Evolutionary conservation across 2,888 invertebrate genomes (phyloP).

Genomic region (Chymomyza caudatula): DNA sequence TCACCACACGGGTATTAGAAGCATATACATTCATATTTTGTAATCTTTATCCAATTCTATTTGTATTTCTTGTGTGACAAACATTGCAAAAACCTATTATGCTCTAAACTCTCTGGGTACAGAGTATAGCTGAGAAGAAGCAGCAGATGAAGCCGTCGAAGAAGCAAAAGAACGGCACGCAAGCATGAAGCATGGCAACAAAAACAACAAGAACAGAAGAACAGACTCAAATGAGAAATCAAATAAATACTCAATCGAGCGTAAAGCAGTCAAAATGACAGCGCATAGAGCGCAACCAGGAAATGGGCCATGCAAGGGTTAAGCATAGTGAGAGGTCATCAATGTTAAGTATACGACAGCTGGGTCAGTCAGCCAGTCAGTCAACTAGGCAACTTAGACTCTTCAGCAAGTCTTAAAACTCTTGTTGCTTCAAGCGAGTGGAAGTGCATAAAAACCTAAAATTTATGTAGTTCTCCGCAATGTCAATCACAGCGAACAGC

Average conservation of each 20-base stretch:
- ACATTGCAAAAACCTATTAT: no score
- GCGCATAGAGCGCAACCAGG: slow-evolving; percentile 14
- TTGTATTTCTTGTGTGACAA: no score
- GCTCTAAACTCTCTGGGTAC: no score
- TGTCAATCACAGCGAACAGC: neutral
- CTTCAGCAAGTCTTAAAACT: neutral
- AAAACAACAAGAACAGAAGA: slow-evolving; percentile 10
- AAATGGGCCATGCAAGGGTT: slow-evolving; percentile 45
- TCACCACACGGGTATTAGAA: no score
- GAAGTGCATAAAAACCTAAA: neutral
- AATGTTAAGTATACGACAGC: slow-evolving; percentile 41
- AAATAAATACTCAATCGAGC: slow-evolving; percentile 73
- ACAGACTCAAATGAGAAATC: slow-evolving; percentile 72
- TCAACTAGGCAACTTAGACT: neutral
- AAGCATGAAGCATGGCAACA: neutral
- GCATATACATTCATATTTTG: no score
- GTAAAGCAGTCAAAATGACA: slow-evolving; percentile 62
- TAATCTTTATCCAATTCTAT: no score
- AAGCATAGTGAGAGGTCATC: slow-evolving; percentile 8
- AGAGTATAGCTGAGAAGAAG: no score
- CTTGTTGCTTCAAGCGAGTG: neutral
- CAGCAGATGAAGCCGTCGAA: neutral
- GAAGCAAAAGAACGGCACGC: neutral
- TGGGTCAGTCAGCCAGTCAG: neutral
- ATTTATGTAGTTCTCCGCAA: neutral